Evolutionary conservation across 1,140 invertebrate genomes (phyloP).

Genomic region (Trichogramma pretiosum): DNA sequence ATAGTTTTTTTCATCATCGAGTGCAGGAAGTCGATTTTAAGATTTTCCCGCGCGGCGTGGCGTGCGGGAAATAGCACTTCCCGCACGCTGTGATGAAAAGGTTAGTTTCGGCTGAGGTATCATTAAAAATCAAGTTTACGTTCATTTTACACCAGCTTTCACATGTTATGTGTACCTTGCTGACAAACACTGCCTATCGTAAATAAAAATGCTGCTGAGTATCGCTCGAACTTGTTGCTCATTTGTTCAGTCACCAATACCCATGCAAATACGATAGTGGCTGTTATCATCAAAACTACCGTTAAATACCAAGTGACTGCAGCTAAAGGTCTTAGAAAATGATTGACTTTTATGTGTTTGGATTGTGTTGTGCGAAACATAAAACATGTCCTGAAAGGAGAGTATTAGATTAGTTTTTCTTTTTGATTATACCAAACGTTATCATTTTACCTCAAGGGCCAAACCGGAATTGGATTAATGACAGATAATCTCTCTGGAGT

Average conservation of each 20-base stretch:
- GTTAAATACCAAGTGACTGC: constrained; percentile 22
- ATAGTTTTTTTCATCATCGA: too few relatives aligned
- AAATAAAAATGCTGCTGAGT: constrained; percentile 18
- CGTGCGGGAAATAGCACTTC: too few relatives aligned
- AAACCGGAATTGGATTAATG: constrained; percentile 5
- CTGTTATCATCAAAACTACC: constrained; percentile 11
- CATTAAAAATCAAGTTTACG: too few relatives aligned
- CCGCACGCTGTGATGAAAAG: too few relatives aligned
- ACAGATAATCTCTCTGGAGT: constrained; percentile 5
- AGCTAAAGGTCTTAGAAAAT: constrained; percentile 27
- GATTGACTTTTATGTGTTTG: constrained; percentile 23
- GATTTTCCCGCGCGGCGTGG: too few relatives aligned
- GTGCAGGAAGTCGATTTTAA: too few relatives aligned
- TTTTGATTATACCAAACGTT: too few relatives aligned
- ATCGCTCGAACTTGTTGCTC: constrained; percentile 13
- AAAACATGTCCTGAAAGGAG: constrained; percentile 24
- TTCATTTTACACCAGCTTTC: too few relatives aligned
- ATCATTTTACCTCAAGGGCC: background rate
- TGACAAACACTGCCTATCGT: constrained; percentile 27
- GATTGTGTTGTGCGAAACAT: constrained; percentile 24
- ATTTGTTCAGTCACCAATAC: constrained; percentile 22
- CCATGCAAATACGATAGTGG: constrained; percentile 20
- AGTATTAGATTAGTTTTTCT: too few relatives aligned
- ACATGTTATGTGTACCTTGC: too few relatives aligned
- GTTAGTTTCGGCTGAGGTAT: too few relatives aligned